Evolutionary conservation across 1,140 invertebrate species (phyloP).

Genomic region (Harpegnathos saltator): DNA sequence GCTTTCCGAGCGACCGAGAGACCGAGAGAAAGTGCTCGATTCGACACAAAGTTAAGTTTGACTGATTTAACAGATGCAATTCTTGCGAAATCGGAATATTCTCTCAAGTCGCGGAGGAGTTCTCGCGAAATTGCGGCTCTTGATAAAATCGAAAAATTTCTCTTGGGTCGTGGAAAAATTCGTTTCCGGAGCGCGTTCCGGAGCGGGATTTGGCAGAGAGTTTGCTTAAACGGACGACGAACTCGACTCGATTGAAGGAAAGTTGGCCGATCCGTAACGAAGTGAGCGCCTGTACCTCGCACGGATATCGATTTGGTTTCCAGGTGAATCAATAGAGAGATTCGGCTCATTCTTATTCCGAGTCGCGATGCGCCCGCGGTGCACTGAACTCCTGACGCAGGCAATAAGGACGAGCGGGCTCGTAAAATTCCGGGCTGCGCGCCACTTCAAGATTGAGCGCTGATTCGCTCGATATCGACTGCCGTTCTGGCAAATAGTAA

Average conservation of each 20-base stretch:
- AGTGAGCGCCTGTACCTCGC: slow-evolving; percentile 82
- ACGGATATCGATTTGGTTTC: slow-evolving; percentile 83
- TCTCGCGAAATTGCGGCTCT: background rate
- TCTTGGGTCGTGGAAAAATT: background rate
- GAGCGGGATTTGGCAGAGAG: background rate
- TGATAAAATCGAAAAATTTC: background rate
- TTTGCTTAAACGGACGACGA: slow-evolving; percentile 51
- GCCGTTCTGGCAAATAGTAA: too few species aligned
- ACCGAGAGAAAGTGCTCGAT: too few species aligned
- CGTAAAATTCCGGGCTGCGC: background rate
- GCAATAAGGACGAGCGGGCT: background rate
- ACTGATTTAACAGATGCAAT: background rate
- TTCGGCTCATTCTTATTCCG: slow-evolving; percentile 75
- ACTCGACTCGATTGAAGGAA: slow-evolving; percentile 67
- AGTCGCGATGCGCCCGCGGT: slow-evolving; percentile 40
- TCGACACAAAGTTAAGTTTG: background rate
- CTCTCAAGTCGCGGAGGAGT: background rate
- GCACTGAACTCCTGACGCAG: slow-evolving; percentile 30
- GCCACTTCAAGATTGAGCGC: background rate
- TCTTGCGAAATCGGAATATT: background rate
- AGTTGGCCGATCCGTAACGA: slow-evolving; percentile 77
- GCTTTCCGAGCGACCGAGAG: too few species aligned
- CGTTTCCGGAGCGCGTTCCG: background rate
- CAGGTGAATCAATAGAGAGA: slow-evolving; percentile 80
- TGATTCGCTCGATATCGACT: too few species aligned